Percentiles rank a stretch among this genome's conserved stretches.
Evolutionary conservation across 1,140 invertebrate genomes (phyloP).

Genomic region (Glomeris maerens): DNA sequence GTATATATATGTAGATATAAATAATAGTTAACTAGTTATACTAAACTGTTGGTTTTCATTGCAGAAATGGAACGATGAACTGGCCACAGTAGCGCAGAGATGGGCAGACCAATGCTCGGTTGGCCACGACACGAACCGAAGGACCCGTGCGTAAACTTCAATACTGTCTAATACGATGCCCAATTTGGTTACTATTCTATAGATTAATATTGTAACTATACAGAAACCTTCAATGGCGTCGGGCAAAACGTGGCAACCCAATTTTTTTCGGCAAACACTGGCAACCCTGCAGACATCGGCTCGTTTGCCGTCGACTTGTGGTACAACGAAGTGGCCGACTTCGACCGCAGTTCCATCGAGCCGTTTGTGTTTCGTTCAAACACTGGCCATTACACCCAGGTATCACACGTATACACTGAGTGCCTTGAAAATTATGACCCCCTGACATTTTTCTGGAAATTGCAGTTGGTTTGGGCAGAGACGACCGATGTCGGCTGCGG

Average conservation of each 20-base stretch:
- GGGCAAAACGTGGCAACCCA: slow-evolving; percentile 2
- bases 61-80: slow-evolving; percentile 62
- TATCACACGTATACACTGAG: too few relatives aligned
- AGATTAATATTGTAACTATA: neutral
- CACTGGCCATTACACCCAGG: slow-evolving; percentile 10
- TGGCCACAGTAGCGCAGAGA: slow-evolving; percentile 60
- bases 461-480: slow-evolving; percentile 6
- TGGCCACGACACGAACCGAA: slow-evolving; percentile 47
- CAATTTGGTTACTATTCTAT: too few relatives aligned
- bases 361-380: slow-evolving; percentile 1
- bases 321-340: slow-evolving; percentile 10
- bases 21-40: too few relatives aligned
- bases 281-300: neutral
- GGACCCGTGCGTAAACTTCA: slow-evolving; percentile 42
- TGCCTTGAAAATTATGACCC: too few relatives aligned
- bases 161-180: neutral
- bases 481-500: slow-evolving; percentile 8
- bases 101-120: slow-evolving; percentile 67
- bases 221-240: neutral
- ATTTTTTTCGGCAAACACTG: neutral
- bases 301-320: neutral
- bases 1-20: too few relatives aligned
- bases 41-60: neutral
- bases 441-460: too few relatives aligned
- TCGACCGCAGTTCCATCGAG: slow-evolving; percentile 1